Base-by-base conservation (phyloP, 2,888 invertebrate species). In the Hyposoter didymator region DNA sequence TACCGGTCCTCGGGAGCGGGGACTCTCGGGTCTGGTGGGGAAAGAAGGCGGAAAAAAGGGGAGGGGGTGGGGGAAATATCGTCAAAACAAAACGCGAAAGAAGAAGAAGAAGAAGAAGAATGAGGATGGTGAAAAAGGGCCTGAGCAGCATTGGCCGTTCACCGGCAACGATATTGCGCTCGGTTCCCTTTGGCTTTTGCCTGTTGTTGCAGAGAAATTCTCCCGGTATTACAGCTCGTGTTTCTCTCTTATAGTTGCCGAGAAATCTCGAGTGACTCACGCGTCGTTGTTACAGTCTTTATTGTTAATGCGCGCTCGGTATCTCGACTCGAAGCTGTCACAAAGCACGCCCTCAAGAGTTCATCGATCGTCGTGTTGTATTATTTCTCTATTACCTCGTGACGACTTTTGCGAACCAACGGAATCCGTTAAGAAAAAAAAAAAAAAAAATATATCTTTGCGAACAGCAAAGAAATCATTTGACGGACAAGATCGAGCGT, bases 211-310 rank as follows among this genome's bases (percentile, higher is more conserved):
- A 32, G 49, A 49, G 67, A 74, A 74, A 75, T 78, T 70, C 67
- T 8, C 59, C 64, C 73, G 52, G 52, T 76, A 67, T 67, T 73
- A 73, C 64, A 45, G 62, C 62, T 82, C 67, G 39, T 47, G 19
- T 28, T 73, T 70, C 69, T 32, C 62, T 43, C 73, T 39, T 22
- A 14, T 67, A 17, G 7, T 67, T 52, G 66, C 69, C 47, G 80
- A 81, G 73, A 67, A 67, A 69, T 62, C 72, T 49, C 66, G 84
- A 78, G 78, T 84, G 84, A 84, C 84, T 84, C 84, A 84, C 84
- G 74, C 76, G 64, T 84, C 84, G 84, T 72, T 79, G 84, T 72
- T 66, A 64, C 66, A 22, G 70, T 64, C 45, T 69, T 70, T 75
- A 67, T 39, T 55, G 43, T 69, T 62, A 43, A 28, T 35, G 45